phyloP scores from a whole-genome alignment of 2,113 vertebrate genomes.

The Archocentrus centrarchus region DNA sequence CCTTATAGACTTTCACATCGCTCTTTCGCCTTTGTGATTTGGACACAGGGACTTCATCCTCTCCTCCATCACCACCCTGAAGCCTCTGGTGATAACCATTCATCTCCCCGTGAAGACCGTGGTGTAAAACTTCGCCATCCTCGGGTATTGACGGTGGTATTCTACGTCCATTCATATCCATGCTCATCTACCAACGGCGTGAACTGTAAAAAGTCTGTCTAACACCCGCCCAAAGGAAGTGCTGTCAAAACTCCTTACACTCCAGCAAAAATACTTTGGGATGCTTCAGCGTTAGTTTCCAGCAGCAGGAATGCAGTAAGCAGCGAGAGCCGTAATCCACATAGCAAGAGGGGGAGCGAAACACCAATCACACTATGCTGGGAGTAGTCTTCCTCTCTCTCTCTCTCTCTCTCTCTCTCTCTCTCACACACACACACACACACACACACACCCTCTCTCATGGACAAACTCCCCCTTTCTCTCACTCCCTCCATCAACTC shows the following conservation, averaged over 20 bases:
- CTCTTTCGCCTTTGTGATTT: slow-evolving; percentile 92
- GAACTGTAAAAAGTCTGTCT: background rate
- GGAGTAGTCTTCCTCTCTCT: slow-evolving; percentile 53
- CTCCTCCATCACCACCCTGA: slow-evolving; percentile 63
- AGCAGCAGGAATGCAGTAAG: slow-evolving; percentile 14
- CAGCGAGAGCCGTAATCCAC: slow-evolving; percentile 39
- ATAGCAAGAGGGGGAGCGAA: slow-evolving; percentile 35
- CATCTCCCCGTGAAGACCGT: slow-evolving; percentile 38
- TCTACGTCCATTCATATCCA: slow-evolving; percentile 80
- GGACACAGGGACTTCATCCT: slow-evolving; percentile 88
- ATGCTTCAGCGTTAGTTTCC: slow-evolving; percentile 15
- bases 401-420: slow-evolving; percentile 44
- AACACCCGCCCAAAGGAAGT: background rate
- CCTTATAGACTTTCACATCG: slow-evolving; percentile 96
- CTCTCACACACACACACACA: background rate
- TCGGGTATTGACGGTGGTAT: slow-evolving; percentile 85
- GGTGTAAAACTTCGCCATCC: slow-evolving; percentile 80
- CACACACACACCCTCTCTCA: slow-evolving; percentile 27
- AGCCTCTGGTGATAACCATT: slow-evolving; percentile 73
- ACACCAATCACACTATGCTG: slow-evolving; percentile 50
- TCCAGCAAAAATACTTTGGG: slow-evolving; percentile 6
- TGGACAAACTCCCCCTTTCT: slow-evolving; percentile 48
- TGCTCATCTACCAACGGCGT: slow-evolving; percentile 24
- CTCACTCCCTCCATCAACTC: slow-evolving; percentile 56
- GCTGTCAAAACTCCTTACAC: background rate